These are phyloP conservation scores for Rotaria macrura DNA, from an alignment of 2,888 invertebrate genomes.

Conservation along the genomic window DNA sequence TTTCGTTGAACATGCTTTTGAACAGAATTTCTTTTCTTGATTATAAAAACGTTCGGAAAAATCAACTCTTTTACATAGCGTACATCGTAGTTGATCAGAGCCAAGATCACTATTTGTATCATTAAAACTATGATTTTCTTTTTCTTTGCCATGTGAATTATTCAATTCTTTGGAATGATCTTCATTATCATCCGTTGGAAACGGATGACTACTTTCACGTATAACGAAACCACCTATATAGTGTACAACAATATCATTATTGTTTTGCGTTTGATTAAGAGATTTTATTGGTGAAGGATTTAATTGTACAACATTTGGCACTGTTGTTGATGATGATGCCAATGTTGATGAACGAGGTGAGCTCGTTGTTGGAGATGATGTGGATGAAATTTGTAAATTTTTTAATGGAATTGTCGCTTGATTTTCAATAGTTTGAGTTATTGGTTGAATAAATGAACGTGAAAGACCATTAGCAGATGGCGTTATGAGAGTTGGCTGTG, in stretches of 20 bases:
- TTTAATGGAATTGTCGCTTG: conserved; percentile 1
- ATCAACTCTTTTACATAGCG: background rate
- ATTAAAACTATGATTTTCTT: conserved; percentile 10
- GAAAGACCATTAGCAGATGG: background rate
- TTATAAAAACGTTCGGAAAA: conserved; percentile 4
- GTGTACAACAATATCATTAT: background rate
- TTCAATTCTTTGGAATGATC: background rate
- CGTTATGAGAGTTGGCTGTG: no score
- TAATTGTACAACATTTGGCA: conserved; percentile 1
- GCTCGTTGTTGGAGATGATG: background rate
- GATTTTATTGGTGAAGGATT: background rate
- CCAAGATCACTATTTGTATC: conserved; percentile 1
- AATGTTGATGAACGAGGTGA: background rate
- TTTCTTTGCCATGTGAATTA: background rate
- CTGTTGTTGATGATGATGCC: background rate
- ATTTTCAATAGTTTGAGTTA: background rate
- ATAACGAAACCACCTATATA: conserved; percentile 1
- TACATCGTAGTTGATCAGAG: background rate
- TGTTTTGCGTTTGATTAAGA: background rate
- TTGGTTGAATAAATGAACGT: background rate
- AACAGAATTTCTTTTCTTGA: conserved; percentile 7
- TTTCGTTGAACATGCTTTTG: background rate
- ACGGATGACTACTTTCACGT: conserved; percentile 12
- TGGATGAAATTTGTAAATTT: conserved; percentile 4
- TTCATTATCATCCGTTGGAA: background rate